These are phyloP conservation scores for Euleptes europaea DNA, from an alignment of 2,113 vertebrate genomes.

Conservation along the genomic window DNA sequence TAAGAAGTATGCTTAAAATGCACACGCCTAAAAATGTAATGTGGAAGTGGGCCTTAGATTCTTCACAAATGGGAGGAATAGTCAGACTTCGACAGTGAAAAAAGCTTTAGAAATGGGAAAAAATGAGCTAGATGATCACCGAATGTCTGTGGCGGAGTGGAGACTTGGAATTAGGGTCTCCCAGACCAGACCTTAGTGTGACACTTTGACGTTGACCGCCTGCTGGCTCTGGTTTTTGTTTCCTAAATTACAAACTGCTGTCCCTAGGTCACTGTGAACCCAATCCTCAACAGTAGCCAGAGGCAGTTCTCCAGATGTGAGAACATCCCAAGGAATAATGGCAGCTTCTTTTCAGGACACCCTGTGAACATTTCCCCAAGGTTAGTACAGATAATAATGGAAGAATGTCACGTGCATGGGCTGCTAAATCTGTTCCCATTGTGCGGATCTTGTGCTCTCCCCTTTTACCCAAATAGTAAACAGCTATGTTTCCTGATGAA, in stretches of 20 bases:
- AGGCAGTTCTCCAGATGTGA: neutral
- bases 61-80: neutral
- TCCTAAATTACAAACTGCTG: neutral
- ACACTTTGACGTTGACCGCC: no score
- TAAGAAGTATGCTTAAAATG: neutral
- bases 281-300: neutral
- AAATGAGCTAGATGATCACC: no score
- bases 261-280: neutral
- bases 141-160: no score
- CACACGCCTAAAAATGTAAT: neutral
- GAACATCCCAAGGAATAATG: neutral
- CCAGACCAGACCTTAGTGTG: no score
- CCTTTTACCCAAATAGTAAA: no score
- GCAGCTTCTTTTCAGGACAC: neutral
- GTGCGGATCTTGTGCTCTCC: neutral
- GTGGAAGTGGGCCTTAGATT: slow-evolving; percentile 4
- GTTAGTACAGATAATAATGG: neutral
- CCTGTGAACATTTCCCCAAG: neutral
- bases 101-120: neutral
- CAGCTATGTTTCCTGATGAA: neutral
- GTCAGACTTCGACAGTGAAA: no score
- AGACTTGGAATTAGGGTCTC: no score
- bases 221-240: no score
- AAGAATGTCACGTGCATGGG: neutral
- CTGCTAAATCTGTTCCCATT: neutral